Base-by-base conservation (phyloP, 2,113 vertebrate species). In the Damaliscus lunatus region DNA sequence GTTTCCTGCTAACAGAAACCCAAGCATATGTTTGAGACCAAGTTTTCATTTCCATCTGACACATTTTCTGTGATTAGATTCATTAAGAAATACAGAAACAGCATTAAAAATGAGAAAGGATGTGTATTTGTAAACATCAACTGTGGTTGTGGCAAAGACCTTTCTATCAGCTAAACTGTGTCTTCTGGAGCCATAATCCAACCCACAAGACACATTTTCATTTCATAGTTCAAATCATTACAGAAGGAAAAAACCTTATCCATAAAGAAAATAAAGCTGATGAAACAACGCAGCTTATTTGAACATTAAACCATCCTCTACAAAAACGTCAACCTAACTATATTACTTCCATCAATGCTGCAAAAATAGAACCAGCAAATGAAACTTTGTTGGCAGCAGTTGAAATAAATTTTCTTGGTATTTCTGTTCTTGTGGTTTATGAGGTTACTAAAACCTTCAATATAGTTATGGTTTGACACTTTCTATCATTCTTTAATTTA, bases 401-500 rank as follows among this genome's bases (percentile, higher is more conserved):
- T 88, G 84, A 95, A 97, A 91, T 91, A 91, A 64, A n/a, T 23
- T 67, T 94, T 87, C 40, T 67, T 80, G 81, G 74, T 96, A 84
- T 93, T 97, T 96, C 62, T 71, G 85, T 96, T 97, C 94, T 96
- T 88, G 59, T 94, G 93, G 95, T 88, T 97, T 98, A 96, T 91
- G 92, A 96, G 93, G 87, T 86, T 93, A 94, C 93, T 90, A 92
- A 96, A 97, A 92, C 48, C 33, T 16, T 92, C 0, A 3, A 86
- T 87, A 55, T 96, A 97, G 96, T 97, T 97, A 95, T 29, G 64
- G 85, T 74, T 92, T 98, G 93, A 98, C 71, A 95, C 83, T 97
- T 91, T 94, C 67, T 97, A 93, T 93, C 96, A 88, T 87, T 97
- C 97, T 95, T 96, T 87, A 89, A 96, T 97, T 96, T 97, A 98